Base-by-base conservation (phyloP, 1,140 invertebrate genomes). In the Scaptomyza hsui region DNA sequence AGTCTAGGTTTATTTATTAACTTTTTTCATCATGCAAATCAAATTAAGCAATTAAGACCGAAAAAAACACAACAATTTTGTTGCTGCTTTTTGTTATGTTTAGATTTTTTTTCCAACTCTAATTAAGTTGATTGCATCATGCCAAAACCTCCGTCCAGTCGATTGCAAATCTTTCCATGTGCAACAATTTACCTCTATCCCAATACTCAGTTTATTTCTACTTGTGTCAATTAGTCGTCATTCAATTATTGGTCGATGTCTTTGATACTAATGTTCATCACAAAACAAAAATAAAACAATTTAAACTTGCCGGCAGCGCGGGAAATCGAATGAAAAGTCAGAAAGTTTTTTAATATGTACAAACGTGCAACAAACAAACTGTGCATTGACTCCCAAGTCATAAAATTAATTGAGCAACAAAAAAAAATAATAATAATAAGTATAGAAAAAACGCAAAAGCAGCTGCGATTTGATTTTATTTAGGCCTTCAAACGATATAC, bases 371-470 rank as follows among this genome's bases (percentile, higher is more conserved):
- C 12, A 37, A 24, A 29, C 5, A 10, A 35, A 44, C 29, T 51
- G 24, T 61, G 61, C 48, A 55, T 44, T 44, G 41, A 39, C 53
- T 32, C 35, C n/a, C 56, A 72, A 67, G 29, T 45, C 35, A 37
- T 39, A 74, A 59, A 67, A 75, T 61, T 81, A 78, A 86, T 86
- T 86, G 77, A 86, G 81, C 65, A 86, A 86, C 73, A 86, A 86
- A 75, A 37, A n/a, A 12, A 32, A 9, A 10, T 3, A 32, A 12
- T 0, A 24, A 24, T 3, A 24, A 24, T 4, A 24, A 24, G 6
- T 24, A 24, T 6, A 12, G 4, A 37, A 37, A 81, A 72, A 72
- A 60, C 70, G 39, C 19, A 69, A 61, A 68, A 77, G 37, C 55
- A 39, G 45, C 62, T 35, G n/a, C 48, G 57, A 61, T 69, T 73